Base-by-base conservation (phyloP, 2,888 invertebrate species). In the Agrotis segetum region DNA sequence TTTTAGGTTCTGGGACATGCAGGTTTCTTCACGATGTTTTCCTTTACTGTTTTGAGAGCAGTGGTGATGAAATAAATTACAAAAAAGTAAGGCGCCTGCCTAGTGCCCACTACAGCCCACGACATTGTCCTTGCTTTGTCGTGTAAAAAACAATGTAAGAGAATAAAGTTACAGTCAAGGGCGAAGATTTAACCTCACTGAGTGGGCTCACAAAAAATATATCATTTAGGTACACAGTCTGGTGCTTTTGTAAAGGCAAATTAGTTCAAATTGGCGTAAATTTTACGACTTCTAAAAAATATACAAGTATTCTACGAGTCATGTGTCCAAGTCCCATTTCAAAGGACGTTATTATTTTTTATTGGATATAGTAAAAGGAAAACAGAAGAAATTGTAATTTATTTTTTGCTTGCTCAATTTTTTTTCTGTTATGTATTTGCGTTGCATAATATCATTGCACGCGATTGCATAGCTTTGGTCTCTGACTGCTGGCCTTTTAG, bases 121-220 rank as follows among this genome's bases (percentile, higher is more conserved):
- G 63, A 68, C 61, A 52, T 1, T 73, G 77, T 67, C 82, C 84
- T 83, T 79, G 82, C 74, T 71, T 65, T 71, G 62, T 68, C 19
- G 14, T 56, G 53, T 29, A 74, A 76, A 79, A 79, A 74, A 83
- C 72, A 76, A 76, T 75, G 52, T 64, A 58, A 68, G 56, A 66
- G 49, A 40, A 29, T 40, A 49, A 74, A 66, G 74, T 72, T 47
- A n/a, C 24, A 53, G 21, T 67, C 82, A 81, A 78, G 74, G 79
- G 67, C 69, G 14, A 5, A 29, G 17, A 40, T n/a, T 58, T 67
- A 67, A 74, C 71, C 75, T 71, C 60, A 70, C 29, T 6, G n/a
- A 68, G 40, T 55, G 58, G 49, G 62, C n/a, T 24, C 5, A 60
- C 59, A 84, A 85, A 83, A 82, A 82, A 55, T 58, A 64, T 64